Evolutionary conservation across 2,113 vertebrate genomes (phyloP).

Genomic region (Platysteira castanea): DNA sequence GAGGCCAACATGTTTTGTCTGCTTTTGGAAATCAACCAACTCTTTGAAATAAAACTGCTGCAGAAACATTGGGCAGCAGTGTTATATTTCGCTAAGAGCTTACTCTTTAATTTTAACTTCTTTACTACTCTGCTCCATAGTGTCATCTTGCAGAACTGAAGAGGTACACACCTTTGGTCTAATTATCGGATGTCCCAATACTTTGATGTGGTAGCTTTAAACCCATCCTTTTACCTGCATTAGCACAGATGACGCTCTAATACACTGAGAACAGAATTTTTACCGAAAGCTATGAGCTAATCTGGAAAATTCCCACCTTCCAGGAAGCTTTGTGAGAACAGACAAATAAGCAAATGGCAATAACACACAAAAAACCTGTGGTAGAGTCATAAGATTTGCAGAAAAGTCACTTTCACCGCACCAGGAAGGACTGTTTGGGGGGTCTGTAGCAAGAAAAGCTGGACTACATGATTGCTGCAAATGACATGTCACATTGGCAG

Average conservation of each 20-base stretch:
- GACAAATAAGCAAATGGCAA: not conserved
- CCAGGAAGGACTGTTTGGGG: not conserved
- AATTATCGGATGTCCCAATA: not conserved
- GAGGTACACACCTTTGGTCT: not conserved
- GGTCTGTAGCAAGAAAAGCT: not conserved
- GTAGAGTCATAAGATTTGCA: not conserved
- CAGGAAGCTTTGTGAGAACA: not conserved
- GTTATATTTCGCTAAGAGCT: not conserved
- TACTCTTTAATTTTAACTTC: not conserved
- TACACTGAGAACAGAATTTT: not conserved
- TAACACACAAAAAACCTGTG: not conserved
- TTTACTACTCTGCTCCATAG: not conserved
- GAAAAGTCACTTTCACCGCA: not conserved
- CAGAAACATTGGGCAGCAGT: not conserved
- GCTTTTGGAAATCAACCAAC: conserved; percentile 19
- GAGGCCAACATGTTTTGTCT: conserved; percentile 29
- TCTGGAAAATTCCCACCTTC: not conserved
- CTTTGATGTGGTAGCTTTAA: not conserved
- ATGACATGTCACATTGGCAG: not conserved
- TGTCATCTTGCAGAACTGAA: not conserved
- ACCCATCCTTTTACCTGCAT: not conserved
- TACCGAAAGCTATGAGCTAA: not conserved
- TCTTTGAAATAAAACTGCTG: not conserved
- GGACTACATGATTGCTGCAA: not conserved
- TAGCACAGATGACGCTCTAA: not conserved